A percentile compares a stretch with the other conserved stretches of the same genome.
Evolutionary conservation across 2,113 vertebrate species (phyloP).

Genomic region (Carettochelys insculpta): DNA sequence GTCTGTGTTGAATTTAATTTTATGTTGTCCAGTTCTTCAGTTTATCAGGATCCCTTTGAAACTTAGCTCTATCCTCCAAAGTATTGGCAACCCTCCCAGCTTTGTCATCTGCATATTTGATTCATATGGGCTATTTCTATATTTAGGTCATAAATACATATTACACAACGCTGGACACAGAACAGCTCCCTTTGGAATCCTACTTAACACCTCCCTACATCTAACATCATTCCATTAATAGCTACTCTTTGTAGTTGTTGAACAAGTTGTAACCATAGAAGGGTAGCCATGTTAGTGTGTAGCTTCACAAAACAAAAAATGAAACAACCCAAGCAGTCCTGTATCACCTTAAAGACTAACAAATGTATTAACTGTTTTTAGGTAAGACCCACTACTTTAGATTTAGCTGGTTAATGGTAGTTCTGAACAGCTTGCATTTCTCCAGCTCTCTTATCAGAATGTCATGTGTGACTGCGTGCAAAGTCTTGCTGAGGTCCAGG

Average conservation of each 20-base stretch:
- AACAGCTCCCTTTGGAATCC: neutral
- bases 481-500: neutral
- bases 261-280: too few species aligned
- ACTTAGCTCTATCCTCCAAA: neutral
- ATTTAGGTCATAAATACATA: neutral
- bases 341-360: too few species aligned
- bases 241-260: neutral
- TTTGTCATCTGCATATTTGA: neutral
- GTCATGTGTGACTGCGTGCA: neutral
- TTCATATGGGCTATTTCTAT: neutral
- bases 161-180: neutral
- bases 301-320: too few species aligned
- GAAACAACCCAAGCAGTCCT: too few species aligned
- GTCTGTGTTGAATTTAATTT: neutral
- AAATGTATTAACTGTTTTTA: too few species aligned
- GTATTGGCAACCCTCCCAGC: neutral
- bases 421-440: neutral
- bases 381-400: too few species aligned
- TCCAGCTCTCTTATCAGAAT: neutral
- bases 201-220: neutral
- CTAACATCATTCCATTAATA: neutral
- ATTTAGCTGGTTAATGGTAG: neutral
- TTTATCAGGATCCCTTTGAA: neutral
- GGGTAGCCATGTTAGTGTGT: too few species aligned
- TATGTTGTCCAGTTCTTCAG: neutral